These are phyloP conservation scores for Antennarius maculatus DNA, from an alignment of 2,797 vertebrate genomes.

Conservation along the genomic window DNA sequence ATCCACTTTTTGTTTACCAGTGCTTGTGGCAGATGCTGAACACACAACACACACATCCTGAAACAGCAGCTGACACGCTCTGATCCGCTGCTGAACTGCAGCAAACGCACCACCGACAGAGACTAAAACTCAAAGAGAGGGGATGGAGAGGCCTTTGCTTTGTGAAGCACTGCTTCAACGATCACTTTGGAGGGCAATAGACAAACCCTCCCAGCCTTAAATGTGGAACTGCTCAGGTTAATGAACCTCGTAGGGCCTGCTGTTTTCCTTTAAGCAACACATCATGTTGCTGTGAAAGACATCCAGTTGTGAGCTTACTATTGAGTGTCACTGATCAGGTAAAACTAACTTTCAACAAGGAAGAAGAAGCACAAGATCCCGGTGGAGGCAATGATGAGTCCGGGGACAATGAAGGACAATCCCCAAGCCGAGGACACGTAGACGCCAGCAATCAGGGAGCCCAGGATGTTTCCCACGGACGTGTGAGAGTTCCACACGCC, in stretches of 20 bases:
- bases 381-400: conserved; percentile 84
- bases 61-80: not conserved
- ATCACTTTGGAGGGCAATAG: too few relatives aligned
- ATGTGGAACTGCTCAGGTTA: too few relatives aligned
- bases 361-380: conserved; percentile 95
- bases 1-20: not conserved
- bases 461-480: conserved; percentile 96
- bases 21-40: not conserved
- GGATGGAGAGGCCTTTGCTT: too few relatives aligned
- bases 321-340: not conserved
- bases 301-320: not conserved
- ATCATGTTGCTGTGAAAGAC: too few relatives aligned
- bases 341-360: conserved; percentile 93
- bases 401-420: conserved; percentile 93
- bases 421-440: conserved; percentile 92
- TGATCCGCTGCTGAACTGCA: too few relatives aligned
- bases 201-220: too few relatives aligned
- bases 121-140: too few relatives aligned
- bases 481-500: conserved; percentile 99
- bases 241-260: too few relatives aligned
- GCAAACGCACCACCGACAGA: too few relatives aligned
- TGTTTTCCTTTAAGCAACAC: too few relatives aligned
- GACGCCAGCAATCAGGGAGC: conserved; percentile 90
- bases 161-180: too few relatives aligned
- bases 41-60: not conserved